Base-by-base conservation (phyloP, 2,113 vertebrate species). In the Ageneiosus marmoratus region DNA sequence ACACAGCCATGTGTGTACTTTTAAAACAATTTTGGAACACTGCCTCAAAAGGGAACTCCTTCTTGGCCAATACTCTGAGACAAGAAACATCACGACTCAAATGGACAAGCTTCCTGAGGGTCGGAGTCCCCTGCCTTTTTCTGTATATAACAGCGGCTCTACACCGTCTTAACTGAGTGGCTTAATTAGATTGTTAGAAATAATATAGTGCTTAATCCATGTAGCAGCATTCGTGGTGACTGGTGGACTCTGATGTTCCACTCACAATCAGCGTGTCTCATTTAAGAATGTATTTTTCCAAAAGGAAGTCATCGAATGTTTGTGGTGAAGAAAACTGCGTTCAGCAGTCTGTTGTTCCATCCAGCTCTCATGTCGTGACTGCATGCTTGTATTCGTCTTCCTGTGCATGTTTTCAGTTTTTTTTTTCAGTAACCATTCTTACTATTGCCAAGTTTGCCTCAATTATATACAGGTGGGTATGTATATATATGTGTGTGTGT, bases 321-420 rank as follows among this genome's bases (percentile, higher is more conserved):
- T 74, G 7, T 74, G 58, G 81, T 85, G 83, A 81, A 84, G 87
- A 85, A 75, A 60, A 73, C 86, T 88, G 87, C 85, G 67, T 90
- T 88, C 60, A 62, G 65, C 51, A 80, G 86, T 90, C 77, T 85
- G 89, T 69, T 85, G 90, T 87, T 86, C 85, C 89, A 88, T 90
- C 90, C 92, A 91, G 91, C 87, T 89, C 83, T 91, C 91, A 92
- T 93, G 89, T 83, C 89, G 90, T 92, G 91, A 93, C 92, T 94
- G 94, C 94, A 95, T 95, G 94, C 93, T 91, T 81, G 88, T 94
- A 88, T 86, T 89, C 60, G 89, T 94, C 92, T 67, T 85, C 46
- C 81, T 87, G 82, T 94, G 93, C 93, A 94, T 92, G 93, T 87
- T 87, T 89, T 89, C 78, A 82, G 72, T 89, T 86, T 88, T 29